Conservation (phyloP, 2,888 invertebrate species). For the Heliconius charithonia region DNA sequence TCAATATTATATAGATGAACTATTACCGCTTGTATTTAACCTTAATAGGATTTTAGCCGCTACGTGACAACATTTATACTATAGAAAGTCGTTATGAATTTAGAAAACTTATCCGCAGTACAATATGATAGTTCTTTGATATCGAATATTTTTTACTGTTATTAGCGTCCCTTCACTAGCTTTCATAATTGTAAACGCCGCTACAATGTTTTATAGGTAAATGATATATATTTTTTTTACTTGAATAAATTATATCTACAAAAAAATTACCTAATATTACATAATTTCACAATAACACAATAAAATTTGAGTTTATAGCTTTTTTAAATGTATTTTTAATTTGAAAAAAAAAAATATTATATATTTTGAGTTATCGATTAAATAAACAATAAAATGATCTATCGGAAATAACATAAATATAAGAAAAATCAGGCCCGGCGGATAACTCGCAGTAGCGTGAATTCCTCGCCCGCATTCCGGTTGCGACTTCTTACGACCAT, state of each 20-base stretch:
- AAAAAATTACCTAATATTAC: neutral
- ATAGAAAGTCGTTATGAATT: conserved; percentile 15
- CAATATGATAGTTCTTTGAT: conserved; percentile 6
- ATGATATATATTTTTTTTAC: neutral
- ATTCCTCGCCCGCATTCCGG: conserved; percentile 44
- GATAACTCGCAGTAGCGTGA: conserved; percentile 32
- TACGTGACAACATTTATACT: neutral
- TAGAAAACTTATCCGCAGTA: neutral
- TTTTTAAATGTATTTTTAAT: neutral
- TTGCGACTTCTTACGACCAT: conserved; percentile 33
- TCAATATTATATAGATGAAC: too few relatives aligned
- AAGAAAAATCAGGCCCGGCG: conserved; percentile 18
- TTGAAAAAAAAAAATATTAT: neutral
- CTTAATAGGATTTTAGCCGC: neutral
- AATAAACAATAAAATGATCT: neutral
- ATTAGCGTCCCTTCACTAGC: conserved; percentile 28
- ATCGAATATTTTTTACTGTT: conserved; percentile 12
- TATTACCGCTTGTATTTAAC: too few relatives aligned
- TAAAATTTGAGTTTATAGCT: neutral
- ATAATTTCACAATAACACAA: too few relatives aligned
- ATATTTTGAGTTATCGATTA: neutral
- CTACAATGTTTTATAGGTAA: too few relatives aligned
- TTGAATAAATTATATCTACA: too few relatives aligned
- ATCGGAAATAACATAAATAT: conserved; percentile 26
- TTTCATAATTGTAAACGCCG: conserved; percentile 19